A percentile compares a stretch with the other conserved stretches of the same genome.
Evolutionary conservation across 2,888 invertebrate genomes (phyloP).

Genomic region (Brachylomia viminalis): DNA sequence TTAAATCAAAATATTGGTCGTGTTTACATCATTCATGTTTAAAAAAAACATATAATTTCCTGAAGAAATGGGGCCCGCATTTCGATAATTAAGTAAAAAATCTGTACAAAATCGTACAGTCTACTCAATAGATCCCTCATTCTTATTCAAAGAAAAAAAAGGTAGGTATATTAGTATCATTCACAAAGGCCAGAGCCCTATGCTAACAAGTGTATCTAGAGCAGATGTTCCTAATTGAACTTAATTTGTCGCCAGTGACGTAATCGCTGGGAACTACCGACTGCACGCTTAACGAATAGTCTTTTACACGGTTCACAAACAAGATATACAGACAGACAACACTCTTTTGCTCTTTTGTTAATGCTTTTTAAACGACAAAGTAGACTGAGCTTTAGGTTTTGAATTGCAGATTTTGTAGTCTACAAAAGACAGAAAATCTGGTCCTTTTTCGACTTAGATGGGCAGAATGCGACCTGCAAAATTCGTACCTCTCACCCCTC

Average conservation of each 20-base stretch:
- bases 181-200: constrained; percentile 33
- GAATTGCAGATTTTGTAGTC: constrained; percentile 3
- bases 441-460: neutral
- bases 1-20: neutral
- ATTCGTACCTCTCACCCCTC: neutral
- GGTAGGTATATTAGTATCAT: constrained; percentile 9
- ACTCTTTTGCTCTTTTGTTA: constrained; percentile 2
- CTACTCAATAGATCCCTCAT: neutral
- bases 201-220: constrained; percentile 49
- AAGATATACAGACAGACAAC: constrained; percentile 11
- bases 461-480: neutral
- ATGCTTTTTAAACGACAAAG: constrained; percentile 4
- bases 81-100: too few species aligned
- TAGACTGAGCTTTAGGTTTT: neutral
- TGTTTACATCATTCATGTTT: neutral
- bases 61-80: neutral
- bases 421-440: too few species aligned
- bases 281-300: constrained; percentile 32
- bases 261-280: constrained; percentile 31
- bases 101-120: too few species aligned
- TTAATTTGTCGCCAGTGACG: constrained; percentile 61
- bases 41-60: neutral
- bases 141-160: neutral
- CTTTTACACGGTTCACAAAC: constrained; percentile 26
- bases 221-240: constrained; percentile 69